Evolutionary conservation across 2,113 vertebrate species (phyloP), one percentile per base, ranked within the genome.

Genomic region (Phrynosoma platyrhinos): DNA sequence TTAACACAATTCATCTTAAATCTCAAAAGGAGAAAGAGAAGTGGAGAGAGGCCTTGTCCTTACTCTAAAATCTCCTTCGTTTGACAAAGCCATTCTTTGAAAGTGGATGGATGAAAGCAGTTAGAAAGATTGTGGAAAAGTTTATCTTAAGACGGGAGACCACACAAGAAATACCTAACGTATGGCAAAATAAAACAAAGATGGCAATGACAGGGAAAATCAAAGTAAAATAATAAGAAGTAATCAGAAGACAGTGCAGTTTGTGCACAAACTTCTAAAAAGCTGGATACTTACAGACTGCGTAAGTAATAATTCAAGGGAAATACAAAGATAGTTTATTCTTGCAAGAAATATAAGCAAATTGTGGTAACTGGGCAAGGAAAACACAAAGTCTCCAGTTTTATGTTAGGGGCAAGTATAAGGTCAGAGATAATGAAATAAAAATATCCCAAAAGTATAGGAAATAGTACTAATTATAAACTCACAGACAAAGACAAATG

Each of bases 221-320:
- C 18, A 66, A 81, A 81, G 86, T 75, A 30, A 75, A 58, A 3
- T 0, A 79, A 55, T 16, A 40, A 40, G 14, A 76, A 86, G 83
- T 2, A 12, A 40, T 89, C 84, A 75, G 47, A 69, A 36, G 21
- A 62, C 47, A 12, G 32, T 74, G 84, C 6, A 75, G 32, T 53
- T 7, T 79, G 76, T 77, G 53, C 87, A 36, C 23, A 83, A 76
- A 89, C 6, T 36, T 64, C 86, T 90, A 81, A 91, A 91, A 81
- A 88, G 75, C 25, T 55, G 81, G 78, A 58, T 52, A 25, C 25
- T 27, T 12, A 20, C 36, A 87, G 25, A 1, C 86, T 69, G 30
- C 80, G 80, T 82, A 89, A 89, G 40, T 76, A 68, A 82, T 9
- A 78, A 90, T 3, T 84, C 16, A 36, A 87, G 12, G 87, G 32